Percentiles rank a stretch among this genome's conserved stretches.
Evolutionary conservation across 2,113 vertebrate species (phyloP).

Genomic region (Cyanoderma ruficeps): DNA sequence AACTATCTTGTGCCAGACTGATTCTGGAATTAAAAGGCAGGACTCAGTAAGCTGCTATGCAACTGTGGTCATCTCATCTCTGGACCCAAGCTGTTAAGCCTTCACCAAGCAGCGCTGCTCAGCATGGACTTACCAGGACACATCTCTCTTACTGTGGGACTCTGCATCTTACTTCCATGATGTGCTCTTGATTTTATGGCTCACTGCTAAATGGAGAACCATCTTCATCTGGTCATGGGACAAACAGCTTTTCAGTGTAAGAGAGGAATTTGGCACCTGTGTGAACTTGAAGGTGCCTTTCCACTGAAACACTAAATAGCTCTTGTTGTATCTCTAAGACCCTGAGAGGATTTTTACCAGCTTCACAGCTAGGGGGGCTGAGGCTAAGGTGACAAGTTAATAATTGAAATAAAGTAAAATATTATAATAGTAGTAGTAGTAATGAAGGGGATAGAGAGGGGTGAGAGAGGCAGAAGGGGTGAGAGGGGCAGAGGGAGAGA

Average conservation of each 20-base stretch:
- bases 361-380: neutral
- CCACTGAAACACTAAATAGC: neutral
- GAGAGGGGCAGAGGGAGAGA: neutral
- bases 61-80: neutral
- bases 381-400: neutral
- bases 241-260: neutral
- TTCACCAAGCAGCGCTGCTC: neutral
- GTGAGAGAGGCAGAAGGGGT: neutral
- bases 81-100: neutral
- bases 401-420: neutral
- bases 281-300: neutral
- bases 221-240: neutral
- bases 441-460: neutral
- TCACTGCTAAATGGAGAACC: neutral
- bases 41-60: neutral
- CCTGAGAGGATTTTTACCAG: neutral
- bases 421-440: neutral
- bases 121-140: neutral
- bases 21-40: neutral
- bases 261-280: neutral
- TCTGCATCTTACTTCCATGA: neutral
- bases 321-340: neutral
- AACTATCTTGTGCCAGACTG: neutral
- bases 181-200: neutral
- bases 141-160: neutral